These are phyloP conservation scores for Chlorodrepanis virens DNA, from an alignment of 2,113 vertebrate species.

Conservation along the genomic window DNA sequence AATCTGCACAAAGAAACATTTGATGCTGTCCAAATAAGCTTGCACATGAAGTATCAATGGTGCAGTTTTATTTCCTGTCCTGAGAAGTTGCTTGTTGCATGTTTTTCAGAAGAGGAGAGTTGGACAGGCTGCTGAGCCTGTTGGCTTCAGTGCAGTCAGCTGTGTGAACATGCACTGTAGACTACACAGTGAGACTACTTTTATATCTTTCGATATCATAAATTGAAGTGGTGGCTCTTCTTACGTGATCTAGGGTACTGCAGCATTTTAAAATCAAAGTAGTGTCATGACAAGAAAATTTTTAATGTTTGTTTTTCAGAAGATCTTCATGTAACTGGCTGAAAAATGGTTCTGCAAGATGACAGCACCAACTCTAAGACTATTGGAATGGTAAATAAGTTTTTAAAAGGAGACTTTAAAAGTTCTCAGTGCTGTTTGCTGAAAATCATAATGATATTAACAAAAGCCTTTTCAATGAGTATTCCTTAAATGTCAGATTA, in stretches of 20 bases:
- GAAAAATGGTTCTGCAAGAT: slow-evolving; percentile 26
- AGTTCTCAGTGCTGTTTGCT: neutral
- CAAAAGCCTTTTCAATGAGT: neutral
- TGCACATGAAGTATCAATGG: neutral
- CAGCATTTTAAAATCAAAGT: neutral
- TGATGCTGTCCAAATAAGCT: neutral
- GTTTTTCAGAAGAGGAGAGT: neutral
- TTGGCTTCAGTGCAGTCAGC: neutral
- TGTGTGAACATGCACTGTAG: rapidly evolving
- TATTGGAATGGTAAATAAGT: slow-evolving; percentile 50
- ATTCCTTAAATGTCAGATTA: neutral
- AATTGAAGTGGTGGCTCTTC: neutral
- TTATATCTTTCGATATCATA: neutral
- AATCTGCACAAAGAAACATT: neutral
- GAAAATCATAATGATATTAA: neutral
- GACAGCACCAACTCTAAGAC: neutral
- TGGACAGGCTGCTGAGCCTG: neutral
- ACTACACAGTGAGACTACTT: neutral
- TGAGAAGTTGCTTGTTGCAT: neutral
- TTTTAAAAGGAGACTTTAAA: neutral
- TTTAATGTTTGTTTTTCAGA: neutral
- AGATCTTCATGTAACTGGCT: neutral
- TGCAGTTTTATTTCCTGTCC: neutral
- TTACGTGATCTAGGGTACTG: neutral
- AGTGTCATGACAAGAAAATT: neutral